Percentiles rank a stretch among this genome's conserved stretches.
Conservation (phyloP, 2,113 vertebrate species). For the Apaloderma vittatum region DNA sequence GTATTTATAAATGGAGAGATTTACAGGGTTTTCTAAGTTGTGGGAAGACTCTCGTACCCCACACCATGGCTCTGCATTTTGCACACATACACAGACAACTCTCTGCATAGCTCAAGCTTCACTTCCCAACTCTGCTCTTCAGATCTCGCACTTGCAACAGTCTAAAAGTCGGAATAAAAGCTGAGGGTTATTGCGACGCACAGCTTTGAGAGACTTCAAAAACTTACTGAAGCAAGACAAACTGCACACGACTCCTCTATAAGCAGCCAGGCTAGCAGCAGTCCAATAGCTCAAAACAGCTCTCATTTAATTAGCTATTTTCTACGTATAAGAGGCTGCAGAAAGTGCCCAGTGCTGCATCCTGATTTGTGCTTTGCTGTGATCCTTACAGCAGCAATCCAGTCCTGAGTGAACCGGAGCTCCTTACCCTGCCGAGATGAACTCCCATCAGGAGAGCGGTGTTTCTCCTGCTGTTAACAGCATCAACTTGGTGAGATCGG, state of each 20-base stretch:
- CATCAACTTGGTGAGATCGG: neutral
- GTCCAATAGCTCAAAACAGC: neutral
- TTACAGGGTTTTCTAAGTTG: neutral
- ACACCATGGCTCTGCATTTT: rapidly evolving
- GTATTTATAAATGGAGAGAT: neutral
- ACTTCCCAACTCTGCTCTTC: neutral
- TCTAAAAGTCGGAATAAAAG: slow-evolving; percentile 16
- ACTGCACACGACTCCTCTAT: neutral
- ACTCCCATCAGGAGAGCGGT: slow-evolving; percentile 1
- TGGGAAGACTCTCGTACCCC: neutral
- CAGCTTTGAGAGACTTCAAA: slow-evolving; percentile 38
- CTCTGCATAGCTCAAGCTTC: neutral
- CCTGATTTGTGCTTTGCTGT: slow-evolving; percentile 31
- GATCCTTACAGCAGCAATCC: slow-evolving; percentile 3
- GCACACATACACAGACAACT: rapidly evolving
- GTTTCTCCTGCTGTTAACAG: neutral
- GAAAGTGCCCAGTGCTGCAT: neutral
- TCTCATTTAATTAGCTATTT: slow-evolving; percentile 45
- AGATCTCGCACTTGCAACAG: neutral
- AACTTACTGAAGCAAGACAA: slow-evolving; percentile 54
- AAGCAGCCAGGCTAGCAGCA: slow-evolving; percentile 25
- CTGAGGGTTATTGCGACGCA: neutral
- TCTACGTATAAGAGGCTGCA: neutral
- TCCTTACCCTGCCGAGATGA: slow-evolving; percentile 59
- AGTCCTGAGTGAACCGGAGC: neutral